Base-by-base conservation (phyloP, 2,888 invertebrate genomes). In the Tachina lurida region DNA sequence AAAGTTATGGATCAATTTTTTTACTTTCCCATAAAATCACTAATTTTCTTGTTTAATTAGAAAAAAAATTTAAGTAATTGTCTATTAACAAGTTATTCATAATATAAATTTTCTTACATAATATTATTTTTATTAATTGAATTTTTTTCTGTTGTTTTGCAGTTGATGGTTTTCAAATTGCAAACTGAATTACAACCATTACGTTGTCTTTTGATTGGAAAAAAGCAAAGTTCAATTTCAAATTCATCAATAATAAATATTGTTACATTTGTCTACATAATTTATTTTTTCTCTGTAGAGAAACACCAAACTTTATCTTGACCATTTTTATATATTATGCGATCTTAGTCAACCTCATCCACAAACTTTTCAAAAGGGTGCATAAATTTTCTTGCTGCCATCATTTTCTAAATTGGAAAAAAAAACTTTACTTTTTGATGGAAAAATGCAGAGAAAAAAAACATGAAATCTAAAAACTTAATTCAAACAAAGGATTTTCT, bases 401-500 rank as follows among this genome's bases (percentile, higher is more conserved):
- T 67, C 22, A 52, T 31, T 52, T 60, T 58, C 9, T 17, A 65
- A 74, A 74, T 31, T 43, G 9, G 1, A 43, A 9, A 45, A 63
- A 17, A 73, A 56, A 65, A 58, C 47, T 73, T 65, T 65, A 45
- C 1, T 74, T 68, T 68, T 68, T 43, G 62, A 75, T 75, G 68
- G 52, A 31, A 75, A 68, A 58, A 56, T 67, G 15, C 49, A 68
- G 68, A 49, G 49, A 54, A 10, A 8, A 10, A 17, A 45, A 54
- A 52, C 4, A 17, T 31, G 22, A 1, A 58, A 52, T 13, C 31
- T 67, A 45, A 31, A 67, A 81, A 60, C 67, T 52, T 54, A 76
- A 86, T 76, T 56, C 83, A 83, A 86, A 86, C 79, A 86, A 86
- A 86, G 76, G 86, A 83, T 83, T 83, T 79, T 76, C 62, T 41